These are phyloP conservation scores for Oryzias woworae DNA, from an alignment of 2,113 vertebrate genomes.

Conservation along the genomic window DNA sequence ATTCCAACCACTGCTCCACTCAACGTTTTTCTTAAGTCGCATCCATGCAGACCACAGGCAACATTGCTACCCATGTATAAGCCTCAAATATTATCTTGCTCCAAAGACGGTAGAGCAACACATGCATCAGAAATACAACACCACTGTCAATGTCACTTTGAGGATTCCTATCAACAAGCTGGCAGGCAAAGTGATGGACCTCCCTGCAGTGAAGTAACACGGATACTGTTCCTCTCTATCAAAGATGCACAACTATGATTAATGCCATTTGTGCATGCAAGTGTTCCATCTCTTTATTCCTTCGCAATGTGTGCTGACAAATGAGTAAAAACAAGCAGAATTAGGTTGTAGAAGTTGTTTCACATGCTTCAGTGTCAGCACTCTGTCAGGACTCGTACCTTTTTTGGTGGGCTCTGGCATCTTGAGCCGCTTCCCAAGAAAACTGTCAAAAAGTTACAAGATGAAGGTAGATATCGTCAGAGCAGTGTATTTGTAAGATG, in stretches of 20 bases:
- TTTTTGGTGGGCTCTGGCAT: constrained; percentile 84
- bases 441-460: constrained; percentile 42
- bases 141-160: constrained; percentile 68
- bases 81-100: constrained; percentile 38
- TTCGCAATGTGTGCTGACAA: not conserved
- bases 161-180: constrained; percentile 49
- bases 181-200: constrained; percentile 48
- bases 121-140: constrained; percentile 64
- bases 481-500: constrained; percentile 24
- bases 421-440: constrained; percentile 68
- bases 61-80: constrained; percentile 51
- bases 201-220: constrained; percentile 3
- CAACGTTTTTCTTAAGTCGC: constrained; percentile 29
- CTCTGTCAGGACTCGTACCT: constrained; percentile 66
- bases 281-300: not conserved
- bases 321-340: constrained; percentile 5
- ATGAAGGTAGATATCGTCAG: constrained; percentile 42
- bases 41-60: constrained; percentile 14
- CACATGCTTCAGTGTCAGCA: constrained; percentile 1
- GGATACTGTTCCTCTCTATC: constrained; percentile 8
- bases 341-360: not conserved
- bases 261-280: not conserved
- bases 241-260: not conserved
- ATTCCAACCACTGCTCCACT: constrained; percentile 36
- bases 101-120: constrained; percentile 32